These are phyloP conservation scores for Pipa parva DNA, from an alignment of 2,113 vertebrate genomes.

Conservation along the genomic window DNA sequence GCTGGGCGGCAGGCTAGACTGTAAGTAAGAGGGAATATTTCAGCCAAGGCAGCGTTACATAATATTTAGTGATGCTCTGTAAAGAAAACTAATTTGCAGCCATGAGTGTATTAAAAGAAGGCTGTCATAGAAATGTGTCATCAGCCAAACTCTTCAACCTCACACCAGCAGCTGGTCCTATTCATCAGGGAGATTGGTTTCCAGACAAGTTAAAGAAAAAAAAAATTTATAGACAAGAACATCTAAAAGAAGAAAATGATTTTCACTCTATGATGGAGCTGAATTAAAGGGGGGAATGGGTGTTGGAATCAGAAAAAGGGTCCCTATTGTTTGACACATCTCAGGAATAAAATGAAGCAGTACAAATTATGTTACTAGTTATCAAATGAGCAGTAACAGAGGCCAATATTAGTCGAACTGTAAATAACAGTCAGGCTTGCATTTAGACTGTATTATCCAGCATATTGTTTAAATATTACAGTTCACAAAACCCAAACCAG, in stretches of 20 bases:
- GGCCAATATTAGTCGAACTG: no score
- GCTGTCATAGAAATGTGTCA: slow-evolving; percentile 36
- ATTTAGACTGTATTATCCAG: no score
- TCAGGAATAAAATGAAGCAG: no score
- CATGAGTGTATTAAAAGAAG: slow-evolving; percentile 30
- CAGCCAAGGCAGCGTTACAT: slow-evolving; percentile 34
- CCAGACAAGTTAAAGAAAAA: slow-evolving; percentile 56
- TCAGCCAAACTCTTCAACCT: slow-evolving; percentile 26
- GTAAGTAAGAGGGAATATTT: slow-evolving; percentile 15
- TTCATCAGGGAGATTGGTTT: slow-evolving; percentile 28
- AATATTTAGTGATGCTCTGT: slow-evolving; percentile 41
- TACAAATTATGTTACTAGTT: no score
- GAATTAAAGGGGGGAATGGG: no score
- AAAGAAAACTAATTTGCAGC: slow-evolving; percentile 42
- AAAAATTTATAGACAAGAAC: slow-evolving; percentile 6
- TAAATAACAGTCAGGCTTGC: no score
- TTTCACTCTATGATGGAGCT: neutral
- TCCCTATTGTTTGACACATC: no score
- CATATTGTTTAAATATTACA: no score
- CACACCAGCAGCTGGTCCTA: slow-evolving; percentile 28
- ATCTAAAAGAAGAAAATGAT: neutral
- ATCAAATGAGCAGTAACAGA: no score
- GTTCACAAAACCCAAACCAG: no score
- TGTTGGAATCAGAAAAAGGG: no score
- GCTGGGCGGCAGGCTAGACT: slow-evolving; percentile 30